Evolutionary conservation across 2,888 invertebrate species (phyloP).

Genomic region (Volucella inanis): DNA sequence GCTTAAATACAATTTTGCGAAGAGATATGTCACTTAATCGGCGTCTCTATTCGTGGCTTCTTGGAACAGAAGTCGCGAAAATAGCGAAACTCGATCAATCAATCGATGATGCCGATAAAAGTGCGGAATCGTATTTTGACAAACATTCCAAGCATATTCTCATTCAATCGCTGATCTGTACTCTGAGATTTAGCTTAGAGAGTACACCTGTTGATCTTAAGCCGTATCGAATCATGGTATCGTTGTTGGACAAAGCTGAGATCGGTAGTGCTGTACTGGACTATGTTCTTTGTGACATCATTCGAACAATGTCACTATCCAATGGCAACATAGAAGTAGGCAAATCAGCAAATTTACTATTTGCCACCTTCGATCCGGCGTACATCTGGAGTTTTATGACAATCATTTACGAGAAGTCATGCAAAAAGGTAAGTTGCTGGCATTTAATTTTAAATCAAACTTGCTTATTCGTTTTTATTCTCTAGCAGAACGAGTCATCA

Average conservation of each 20-base stretch:
- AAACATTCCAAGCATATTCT: slow-evolving; percentile 87
- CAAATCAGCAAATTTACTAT: slow-evolving; percentile 92
- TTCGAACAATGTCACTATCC: slow-evolving; percentile 86
- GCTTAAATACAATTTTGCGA: slow-evolving; percentile 89
- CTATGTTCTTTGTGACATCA: slow-evolving; percentile 90
- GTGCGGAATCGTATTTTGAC: slow-evolving; percentile 85
- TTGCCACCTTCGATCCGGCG: slow-evolving; percentile 92
- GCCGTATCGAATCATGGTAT: slow-evolving; percentile 91
- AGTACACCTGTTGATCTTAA: slow-evolving; percentile 86
- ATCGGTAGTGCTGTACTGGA: slow-evolving; percentile 91
- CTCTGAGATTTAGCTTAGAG: slow-evolving; percentile 85
- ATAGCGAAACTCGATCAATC: slow-evolving; percentile 80
- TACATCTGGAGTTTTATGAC: slow-evolving; percentile 93
- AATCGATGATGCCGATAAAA: slow-evolving; percentile 51
- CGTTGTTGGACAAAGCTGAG: slow-evolving; percentile 93
- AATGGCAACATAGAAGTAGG: slow-evolving; percentile 87
- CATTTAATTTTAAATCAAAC: neutral
- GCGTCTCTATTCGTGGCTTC: slow-evolving; percentile 92
- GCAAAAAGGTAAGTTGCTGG: slow-evolving; percentile 80
- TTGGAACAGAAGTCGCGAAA: slow-evolving; percentile 88
- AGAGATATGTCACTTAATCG: slow-evolving; percentile 95
- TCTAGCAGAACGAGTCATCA: slow-evolving; percentile 64
- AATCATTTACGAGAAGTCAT: slow-evolving; percentile 86
- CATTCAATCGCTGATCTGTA: slow-evolving; percentile 86
- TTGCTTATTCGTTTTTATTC: neutral